These are phyloP conservation scores for Drosophila kanapiae DNA, from an alignment of 1,140 invertebrate genomes.

Conservation along the genomic window DNA sequence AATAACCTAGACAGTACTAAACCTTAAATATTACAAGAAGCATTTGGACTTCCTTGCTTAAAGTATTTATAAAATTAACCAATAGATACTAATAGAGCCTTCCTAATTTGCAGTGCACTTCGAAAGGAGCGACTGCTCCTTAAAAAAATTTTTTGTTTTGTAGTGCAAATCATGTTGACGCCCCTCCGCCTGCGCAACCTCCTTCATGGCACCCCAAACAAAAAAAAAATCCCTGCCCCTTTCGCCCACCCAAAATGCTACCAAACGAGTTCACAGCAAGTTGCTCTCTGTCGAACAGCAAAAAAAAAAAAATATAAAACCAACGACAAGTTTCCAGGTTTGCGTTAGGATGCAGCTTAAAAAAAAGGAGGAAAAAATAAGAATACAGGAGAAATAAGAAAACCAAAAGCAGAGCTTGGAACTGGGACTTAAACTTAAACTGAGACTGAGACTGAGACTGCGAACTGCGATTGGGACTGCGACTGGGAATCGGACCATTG, in stretches of 20 bases:
- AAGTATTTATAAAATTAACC: background rate
- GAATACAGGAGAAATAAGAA: conserved; percentile 11
- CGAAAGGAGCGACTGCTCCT: conserved; percentile 63
- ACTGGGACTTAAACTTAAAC: conserved; percentile 40
- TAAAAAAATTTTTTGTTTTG: conserved; percentile 70
- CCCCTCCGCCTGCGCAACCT: conserved; percentile 48
- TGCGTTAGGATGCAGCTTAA: conserved; percentile 52
- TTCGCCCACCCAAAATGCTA: conserved; percentile 63
- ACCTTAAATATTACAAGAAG: background rate
- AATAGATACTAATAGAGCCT: background rate
- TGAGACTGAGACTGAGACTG: conserved; percentile 8
- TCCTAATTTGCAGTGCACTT: conserved; percentile 13
- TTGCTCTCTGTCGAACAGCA: conserved; percentile 42
- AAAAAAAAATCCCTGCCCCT: conserved; percentile 9
- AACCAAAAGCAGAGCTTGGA: conserved; percentile 30
- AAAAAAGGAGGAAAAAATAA: conserved; percentile 9
- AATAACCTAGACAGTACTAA: background rate
- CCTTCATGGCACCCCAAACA: conserved; percentile 5
- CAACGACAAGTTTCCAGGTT: conserved; percentile 65
- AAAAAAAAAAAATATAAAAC: conserved; percentile 10
- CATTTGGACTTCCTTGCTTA: background rate
- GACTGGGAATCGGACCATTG: conserved; percentile 40
- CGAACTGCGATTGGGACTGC: no score
- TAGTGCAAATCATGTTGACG: conserved; percentile 80
- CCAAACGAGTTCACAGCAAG: conserved; percentile 79